Evolutionary conservation across 30 jellyfish, hydroid and myxozoan genomes (phyloP), one percentile per base, ranked within the genome.

Genomic region (Pseudorhiza aurosa): DNA sequence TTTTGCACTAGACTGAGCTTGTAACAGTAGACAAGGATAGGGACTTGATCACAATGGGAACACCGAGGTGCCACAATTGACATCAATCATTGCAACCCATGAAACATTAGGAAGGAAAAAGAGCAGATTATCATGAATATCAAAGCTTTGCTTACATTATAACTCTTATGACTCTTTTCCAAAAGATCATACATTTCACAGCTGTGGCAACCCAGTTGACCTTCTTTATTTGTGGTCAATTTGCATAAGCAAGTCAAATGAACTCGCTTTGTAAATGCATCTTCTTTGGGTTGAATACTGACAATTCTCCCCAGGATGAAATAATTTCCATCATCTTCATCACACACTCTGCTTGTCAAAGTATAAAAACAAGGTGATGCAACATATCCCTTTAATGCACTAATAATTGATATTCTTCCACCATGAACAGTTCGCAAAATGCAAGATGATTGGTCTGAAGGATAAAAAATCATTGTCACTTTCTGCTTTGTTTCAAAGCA

Each of bases 361-460:
- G 37, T 56, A 36, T 64, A 80, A 37, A 80, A 49, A 36, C 84
- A 46, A 4, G 91, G 91, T 11, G 91, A 80, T 21, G 91, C 71
- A 24, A 80, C 71, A 72, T 30, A 80, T 4, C 91, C 91, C 24
- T 65, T 80, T 31, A 65, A n/a, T 15, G 83, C 40, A 28, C 84
- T 64, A 24, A 80, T 64, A 49, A 40, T 50, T 70, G 72, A 58
- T 44, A 80, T 8, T 6, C 22, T 42, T 7, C 91, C 91, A 9
- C 35, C 30, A 3, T 80, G 44, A n/a, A 17, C 4, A 2, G 84
- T 64, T n/a, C 51, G 49, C 72, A 76, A 27, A n/a, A 30, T 55
- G 43, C 71, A 60, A 27, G 17, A 6, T 37, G 65, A 31, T 8
- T 24, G 2, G 22, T 58, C 88, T 74, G 24, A n/a, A n/a, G n/a